Evolutionary conservation across 2,888 invertebrate species (phyloP), one percentile per base, ranked within the genome.

Genomic region (Cephus nigrinus): DNA sequence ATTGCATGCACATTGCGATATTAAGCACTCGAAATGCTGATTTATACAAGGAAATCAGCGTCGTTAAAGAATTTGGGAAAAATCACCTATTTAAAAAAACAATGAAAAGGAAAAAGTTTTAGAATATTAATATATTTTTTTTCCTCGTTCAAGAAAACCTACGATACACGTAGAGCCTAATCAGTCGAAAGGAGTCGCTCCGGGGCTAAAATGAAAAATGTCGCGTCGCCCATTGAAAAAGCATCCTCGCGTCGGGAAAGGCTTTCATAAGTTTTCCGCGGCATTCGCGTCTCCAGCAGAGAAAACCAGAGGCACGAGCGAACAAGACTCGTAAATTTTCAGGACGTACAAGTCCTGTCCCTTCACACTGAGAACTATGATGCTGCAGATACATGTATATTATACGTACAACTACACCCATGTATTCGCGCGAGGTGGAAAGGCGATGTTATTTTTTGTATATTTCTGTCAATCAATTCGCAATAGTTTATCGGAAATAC

Each of bases 311-410:
- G 82, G 81, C 76, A 78, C 73, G 76, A 78, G 76, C 78, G 86
- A 88, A 87, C 86, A 86, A 87, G 84, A 77, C 83, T 86, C 88
- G 83, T 87, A 88, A 87, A 88, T 88, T 86, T 83, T 78, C 78
- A 78, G 79, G 79, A 75, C 79, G 77, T 80, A 81, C 82, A 55
- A 55, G 9, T 9, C 9, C 1, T 23, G 55, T 55, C 23, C 55
- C 55, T 55, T 55, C 55, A 1, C 9, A 55, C 55, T 55, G 55
- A 2, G 9, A 55, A 55, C 55, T 55, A 55, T 40, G 15, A 40
- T 40, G 40, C 5, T 5, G 15, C 15, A 23, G 23, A 55, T 55
- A 55, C 3, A 55, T 15, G 55, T 23, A 23, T 15, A 23, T 55
- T 9, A 23, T 2, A 9, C 55, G 55, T 55, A 9, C 23, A 55